phyloP scores from a whole-genome alignment of 2,888 invertebrate species.

The Phrixothrix hirtus region DNA sequence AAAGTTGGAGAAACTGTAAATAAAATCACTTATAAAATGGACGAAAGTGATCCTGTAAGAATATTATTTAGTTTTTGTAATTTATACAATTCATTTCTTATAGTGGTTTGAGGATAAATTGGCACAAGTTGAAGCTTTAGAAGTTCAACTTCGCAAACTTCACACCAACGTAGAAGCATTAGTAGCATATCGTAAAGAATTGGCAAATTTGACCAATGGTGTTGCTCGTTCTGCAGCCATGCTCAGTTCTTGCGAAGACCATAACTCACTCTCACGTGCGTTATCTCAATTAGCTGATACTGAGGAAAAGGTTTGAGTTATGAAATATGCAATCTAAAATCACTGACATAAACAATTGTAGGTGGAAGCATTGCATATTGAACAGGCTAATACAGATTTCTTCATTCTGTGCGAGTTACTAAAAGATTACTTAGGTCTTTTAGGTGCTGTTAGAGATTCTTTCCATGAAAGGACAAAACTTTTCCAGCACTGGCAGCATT shows the following conservation, averaged over 20 bases:
- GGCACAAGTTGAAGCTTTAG: constrained; percentile 87
- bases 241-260: constrained; percentile 91
- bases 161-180: constrained; percentile 86
- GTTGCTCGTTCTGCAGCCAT: constrained; percentile 88
- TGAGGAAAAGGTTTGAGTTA: constrained; percentile 75
- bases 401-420: constrained; percentile 92
- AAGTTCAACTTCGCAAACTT: constrained; percentile 83
- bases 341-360: constrained; percentile 46
- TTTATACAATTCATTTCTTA: constrained; percentile 35
- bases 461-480: constrained; percentile 78
- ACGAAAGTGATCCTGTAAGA: constrained; percentile 94
- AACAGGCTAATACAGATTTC: constrained; percentile 94
- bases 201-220: constrained; percentile 76
- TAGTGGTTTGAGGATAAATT: constrained; percentile 99
- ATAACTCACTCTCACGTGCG: constrained; percentile 86
- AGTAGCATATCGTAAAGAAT: constrained; percentile 82
- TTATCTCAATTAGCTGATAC: constrained; percentile 88
- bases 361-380: constrained; percentile 84
- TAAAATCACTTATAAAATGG: constrained; percentile 99
- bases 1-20: constrained; percentile 97
- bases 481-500: constrained; percentile 97
- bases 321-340: too few relatives aligned
- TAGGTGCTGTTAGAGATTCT: constrained; percentile 86
- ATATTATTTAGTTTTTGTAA: constrained; percentile 2
- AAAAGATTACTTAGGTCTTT: constrained; percentile 90